A percentile compares a stretch with the other conserved stretches of the same genome.
These are phyloP conservation scores for Melanerpes aurifrons DNA, from an alignment of 2,113 vertebrate genomes.

Conservation along the genomic window DNA sequence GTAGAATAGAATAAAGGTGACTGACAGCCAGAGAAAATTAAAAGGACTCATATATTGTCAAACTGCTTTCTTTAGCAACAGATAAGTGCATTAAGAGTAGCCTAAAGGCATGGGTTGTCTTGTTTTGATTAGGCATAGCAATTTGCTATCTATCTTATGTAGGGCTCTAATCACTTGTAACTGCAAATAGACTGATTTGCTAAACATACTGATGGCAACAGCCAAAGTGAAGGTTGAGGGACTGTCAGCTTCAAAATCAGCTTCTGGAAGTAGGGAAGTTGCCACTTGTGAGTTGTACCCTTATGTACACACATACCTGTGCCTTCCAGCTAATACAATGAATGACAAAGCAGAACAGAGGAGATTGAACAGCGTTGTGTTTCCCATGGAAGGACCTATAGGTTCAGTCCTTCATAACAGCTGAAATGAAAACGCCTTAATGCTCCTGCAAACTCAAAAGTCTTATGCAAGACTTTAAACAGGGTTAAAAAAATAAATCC, in stretches of 20 bases:
- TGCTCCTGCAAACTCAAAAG: neutral
- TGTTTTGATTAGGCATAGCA: neutral
- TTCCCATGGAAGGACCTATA: neutral
- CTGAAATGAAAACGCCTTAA: neutral
- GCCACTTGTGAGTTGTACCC: neutral
- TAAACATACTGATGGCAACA: neutral
- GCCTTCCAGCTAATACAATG: neutral
- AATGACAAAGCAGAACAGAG: neutral
- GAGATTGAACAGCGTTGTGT: neutral
- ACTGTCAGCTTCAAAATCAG: neutral
- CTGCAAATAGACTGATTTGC: neutral
- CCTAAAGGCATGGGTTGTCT: neutral
- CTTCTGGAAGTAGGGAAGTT: neutral
- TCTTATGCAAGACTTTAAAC: neutral
- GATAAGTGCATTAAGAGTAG: neutral
- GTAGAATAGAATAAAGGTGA: neutral
- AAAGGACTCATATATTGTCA: neutral
- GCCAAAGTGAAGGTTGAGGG: neutral
- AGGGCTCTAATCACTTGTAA: neutral
- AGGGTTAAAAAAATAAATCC: neutral
- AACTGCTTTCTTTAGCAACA: neutral
- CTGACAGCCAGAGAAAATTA: neutral
- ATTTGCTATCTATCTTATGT: neutral
- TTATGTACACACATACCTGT: too few species aligned
- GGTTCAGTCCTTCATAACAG: neutral